Evolutionary conservation across 2,888 invertebrate genomes (phyloP).

Genomic region (Arge pagana): DNA sequence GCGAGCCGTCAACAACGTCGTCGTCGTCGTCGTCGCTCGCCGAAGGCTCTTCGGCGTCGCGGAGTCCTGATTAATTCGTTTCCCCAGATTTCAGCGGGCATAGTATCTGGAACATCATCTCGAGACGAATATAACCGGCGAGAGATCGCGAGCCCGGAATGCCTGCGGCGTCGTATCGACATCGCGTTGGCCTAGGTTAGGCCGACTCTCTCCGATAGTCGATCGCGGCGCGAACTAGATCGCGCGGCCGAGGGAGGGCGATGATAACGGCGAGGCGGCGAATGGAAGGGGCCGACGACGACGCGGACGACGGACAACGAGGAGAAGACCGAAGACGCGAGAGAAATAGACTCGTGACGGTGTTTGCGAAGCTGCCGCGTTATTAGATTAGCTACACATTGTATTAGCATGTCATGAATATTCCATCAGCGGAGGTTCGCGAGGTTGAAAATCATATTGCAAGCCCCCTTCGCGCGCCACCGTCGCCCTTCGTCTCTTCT

Average conservation of each 20-base stretch:
- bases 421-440: constrained; percentile 46
- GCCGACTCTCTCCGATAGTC: no score
- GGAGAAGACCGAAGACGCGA: background rate
- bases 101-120: background rate
- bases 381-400: constrained; percentile 53
- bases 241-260: constrained; percentile 23
- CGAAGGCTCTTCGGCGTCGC: constrained; percentile 21
- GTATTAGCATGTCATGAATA: constrained; percentile 55
- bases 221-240: background rate
- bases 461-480: constrained; percentile 26
- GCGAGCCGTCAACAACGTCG: background rate
- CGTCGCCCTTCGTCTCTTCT: background rate
- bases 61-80: constrained; percentile 30
- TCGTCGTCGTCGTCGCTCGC: background rate
- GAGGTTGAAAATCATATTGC: constrained; percentile 39
- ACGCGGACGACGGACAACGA: background rate
- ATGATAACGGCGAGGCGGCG: background rate
- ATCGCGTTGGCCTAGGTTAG: background rate
- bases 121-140: constrained; percentile 2
- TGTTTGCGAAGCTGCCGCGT: constrained; percentile 53
- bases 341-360: no score
- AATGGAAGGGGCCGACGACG: constrained; percentile 5
- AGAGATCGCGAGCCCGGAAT: constrained; percentile 17
- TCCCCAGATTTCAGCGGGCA: constrained; percentile 22
- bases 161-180: background rate